A percentile compares a stretch with the other conserved stretches of the same genome.
Conservation (phyloP, 2,113 vertebrate genomes). For the Apteryx mantelli region DNA sequence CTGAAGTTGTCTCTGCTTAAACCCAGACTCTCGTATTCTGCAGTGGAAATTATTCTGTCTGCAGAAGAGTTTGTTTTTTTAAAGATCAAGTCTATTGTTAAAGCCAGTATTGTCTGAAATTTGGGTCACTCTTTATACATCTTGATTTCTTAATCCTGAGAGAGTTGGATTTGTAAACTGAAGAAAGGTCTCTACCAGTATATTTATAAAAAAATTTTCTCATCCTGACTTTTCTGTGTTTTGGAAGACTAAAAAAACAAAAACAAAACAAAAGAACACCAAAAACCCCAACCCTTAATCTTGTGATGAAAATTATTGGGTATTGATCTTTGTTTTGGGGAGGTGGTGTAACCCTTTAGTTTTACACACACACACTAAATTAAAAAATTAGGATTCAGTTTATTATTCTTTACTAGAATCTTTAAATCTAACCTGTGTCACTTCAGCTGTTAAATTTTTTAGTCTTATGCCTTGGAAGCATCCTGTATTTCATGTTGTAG, state of each 20-base stretch:
- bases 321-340: background rate
- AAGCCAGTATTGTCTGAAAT: constrained; percentile 10
- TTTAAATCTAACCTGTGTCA: too few species aligned
- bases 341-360: background rate
- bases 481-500: background rate
- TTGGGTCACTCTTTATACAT: constrained; percentile 1
- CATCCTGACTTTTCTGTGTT: background rate
- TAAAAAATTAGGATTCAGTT: background rate
- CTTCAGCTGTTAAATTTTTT: background rate
- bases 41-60: background rate
- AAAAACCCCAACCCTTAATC: background rate
- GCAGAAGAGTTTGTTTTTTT: background rate
- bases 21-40: background rate
- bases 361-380: too few species aligned
- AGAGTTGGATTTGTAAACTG: background rate
- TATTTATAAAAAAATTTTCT: background rate
- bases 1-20: background rate
- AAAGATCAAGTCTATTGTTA: constrained; percentile 16
- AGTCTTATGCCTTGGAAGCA: background rate
- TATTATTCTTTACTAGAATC: background rate
- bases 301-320: background rate
- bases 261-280: background rate
- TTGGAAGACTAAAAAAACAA: background rate
- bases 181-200: background rate
- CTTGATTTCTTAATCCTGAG: background rate